Base-by-base conservation (phyloP, 2,797 vertebrate genomes). In the Enteromius radiatus region DNA sequence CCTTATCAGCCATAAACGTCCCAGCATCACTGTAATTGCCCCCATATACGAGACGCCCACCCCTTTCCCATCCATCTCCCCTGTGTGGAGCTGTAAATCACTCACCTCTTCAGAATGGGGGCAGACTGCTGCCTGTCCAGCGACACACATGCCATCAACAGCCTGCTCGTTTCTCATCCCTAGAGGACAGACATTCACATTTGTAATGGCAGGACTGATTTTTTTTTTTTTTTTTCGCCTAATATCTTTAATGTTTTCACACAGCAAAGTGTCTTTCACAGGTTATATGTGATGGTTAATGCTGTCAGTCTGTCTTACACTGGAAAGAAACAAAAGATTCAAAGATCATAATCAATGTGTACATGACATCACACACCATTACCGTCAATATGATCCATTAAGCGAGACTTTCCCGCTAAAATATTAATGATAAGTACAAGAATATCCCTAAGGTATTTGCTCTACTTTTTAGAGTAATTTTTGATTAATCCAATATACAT, bases 21-120 rank as follows among this genome's bases (percentile, higher is more conserved):
- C 68, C 33, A 65, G 81, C 80, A 47, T 89, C 86, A 73, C 78
- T 87, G 81, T 86, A 84, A 89, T 88, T 88, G 87, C 86, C 75
- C 86, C 83, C 73, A 78, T 85, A 86, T 86, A 81, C 3, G 31
- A 85, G 28, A 78, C 15, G 15, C 76, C 80, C 61, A 74, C 71
- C 84, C 68, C 69, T 85, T 76, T 80, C 73, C 70, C 82, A 76
- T 80, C 74, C 68, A 61, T 81, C 73, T 81, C 63, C 41, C 68
- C 41, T 63, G 76, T 73, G 70, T 33, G 45, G 70, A 63, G 71
- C 65, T 36, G 80, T 85, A 84, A 86, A 87, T 87, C 87, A 86
- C 76, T 86, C 68, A 71, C 65, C 33, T 69, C 56, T 64, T 68
- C 47, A 82, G 77, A 84, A 71, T 74, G 78, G 49, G 64, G 65